phyloP scores from a whole-genome alignment of 2,113 vertebrate genomes.

The Jaculus jaculus region DNA sequence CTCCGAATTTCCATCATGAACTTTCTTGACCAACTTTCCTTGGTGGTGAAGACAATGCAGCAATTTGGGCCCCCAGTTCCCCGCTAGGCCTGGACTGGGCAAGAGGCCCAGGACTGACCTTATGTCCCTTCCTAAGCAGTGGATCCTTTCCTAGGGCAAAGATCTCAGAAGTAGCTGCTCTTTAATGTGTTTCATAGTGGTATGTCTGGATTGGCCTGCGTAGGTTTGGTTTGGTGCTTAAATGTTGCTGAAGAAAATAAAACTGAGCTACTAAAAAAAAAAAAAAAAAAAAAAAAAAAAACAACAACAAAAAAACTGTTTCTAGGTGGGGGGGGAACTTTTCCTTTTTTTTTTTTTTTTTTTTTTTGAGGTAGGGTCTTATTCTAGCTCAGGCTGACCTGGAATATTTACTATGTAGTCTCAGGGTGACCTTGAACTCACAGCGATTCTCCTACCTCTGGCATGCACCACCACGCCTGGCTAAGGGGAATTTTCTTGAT shows the following conservation, averaged over 20 bases:
- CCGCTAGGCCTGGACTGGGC: background rate
- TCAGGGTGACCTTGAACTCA: too few relatives aligned
- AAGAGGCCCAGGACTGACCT: background rate
- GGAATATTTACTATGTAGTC: too few relatives aligned
- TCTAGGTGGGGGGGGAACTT: too few relatives aligned
- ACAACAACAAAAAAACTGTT: too few relatives aligned
- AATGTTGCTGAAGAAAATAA: slow-evolving; percentile 39
- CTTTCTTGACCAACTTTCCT: slow-evolving; percentile 89
- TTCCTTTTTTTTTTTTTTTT: too few relatives aligned
- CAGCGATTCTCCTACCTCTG: too few relatives aligned
- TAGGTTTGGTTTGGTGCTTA: background rate
- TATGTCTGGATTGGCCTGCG: background rate
- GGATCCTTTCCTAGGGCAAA: background rate
- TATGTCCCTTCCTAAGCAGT: background rate
- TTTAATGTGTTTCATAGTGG: too few relatives aligned
- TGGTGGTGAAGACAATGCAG: slow-evolving; percentile 89
- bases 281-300: too few relatives aligned
- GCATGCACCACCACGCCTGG: too few relatives aligned
- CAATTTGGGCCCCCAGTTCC: slow-evolving; percentile 84
- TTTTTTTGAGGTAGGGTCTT: too few relatives aligned
- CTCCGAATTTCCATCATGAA: slow-evolving; percentile 89
- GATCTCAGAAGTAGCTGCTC: background rate
- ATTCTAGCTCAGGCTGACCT: too few relatives aligned
- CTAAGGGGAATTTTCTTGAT: too few relatives aligned
- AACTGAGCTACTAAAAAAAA: background rate